Conservation (phyloP, 2,888 invertebrate genomes). For the Phortica okadai region DNA sequence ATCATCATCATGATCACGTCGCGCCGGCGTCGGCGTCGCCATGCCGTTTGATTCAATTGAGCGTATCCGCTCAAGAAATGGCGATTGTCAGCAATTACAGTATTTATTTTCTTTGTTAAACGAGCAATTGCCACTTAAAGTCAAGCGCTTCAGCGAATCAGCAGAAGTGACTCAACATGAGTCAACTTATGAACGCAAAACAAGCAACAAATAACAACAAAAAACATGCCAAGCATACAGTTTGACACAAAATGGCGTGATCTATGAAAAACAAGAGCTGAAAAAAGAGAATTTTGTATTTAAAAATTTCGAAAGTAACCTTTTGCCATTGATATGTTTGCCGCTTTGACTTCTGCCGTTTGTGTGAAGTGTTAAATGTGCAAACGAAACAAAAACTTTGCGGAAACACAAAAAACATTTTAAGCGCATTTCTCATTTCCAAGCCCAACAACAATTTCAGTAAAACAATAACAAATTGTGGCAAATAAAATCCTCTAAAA, state of each 20-base stretch:
- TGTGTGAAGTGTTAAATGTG: not conserved
- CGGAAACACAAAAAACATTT: not conserved
- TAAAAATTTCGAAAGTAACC: not conserved
- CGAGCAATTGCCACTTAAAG: conserved; percentile 65
- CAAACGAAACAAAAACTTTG: not conserved
- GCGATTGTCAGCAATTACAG: conserved; percentile 63
- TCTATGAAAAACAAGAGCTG: not conserved
- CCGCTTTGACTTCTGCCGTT: not conserved
- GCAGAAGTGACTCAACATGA: not conserved
- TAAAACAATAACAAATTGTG: not conserved
- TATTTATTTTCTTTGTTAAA: conserved; percentile 66
- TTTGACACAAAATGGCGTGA: not conserved
- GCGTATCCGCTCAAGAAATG: conserved; percentile 71
- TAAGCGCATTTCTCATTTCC: no score
- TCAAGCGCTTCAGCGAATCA: not conserved
- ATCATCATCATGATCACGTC: not conserved
- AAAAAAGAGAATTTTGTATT: not conserved
- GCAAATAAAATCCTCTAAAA: no score
- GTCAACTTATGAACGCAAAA: not conserved
- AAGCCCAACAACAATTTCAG: not conserved
- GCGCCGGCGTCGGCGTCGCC: conserved; percentile 42
- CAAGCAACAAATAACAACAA: not conserved
- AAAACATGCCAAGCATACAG: not conserved
- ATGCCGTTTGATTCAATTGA: conserved; percentile 72
- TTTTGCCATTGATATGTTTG: not conserved